phyloP scores from a whole-genome alignment of 1,140 invertebrate species.

The Nebria ingens region DNA sequence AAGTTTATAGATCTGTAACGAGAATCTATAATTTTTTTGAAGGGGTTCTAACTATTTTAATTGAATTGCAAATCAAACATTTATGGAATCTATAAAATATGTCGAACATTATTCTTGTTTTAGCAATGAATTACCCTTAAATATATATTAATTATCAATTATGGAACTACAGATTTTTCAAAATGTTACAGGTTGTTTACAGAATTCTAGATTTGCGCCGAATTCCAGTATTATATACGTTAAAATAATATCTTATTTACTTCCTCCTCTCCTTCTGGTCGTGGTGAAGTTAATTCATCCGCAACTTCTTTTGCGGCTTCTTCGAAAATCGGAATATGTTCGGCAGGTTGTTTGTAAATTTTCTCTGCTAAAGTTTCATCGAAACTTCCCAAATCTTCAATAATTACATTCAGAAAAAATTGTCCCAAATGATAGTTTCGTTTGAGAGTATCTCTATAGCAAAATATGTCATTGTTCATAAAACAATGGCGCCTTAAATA shows the following conservation, averaged over 20 bases:
- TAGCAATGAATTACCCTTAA: too few relatives aligned
- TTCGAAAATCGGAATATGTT: conserved; percentile 91
- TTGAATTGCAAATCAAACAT: too few relatives aligned
- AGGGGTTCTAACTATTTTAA: too few relatives aligned
- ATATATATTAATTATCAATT: too few relatives aligned
- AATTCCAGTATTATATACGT: too few relatives aligned
- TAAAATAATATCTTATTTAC: conserved; percentile 1
- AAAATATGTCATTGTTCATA: conserved; percentile 20
- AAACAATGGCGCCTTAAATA: neutral
- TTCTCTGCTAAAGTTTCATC: conserved; percentile 92
- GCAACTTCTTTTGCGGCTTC: conserved; percentile 95
- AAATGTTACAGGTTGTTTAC: too few relatives aligned
- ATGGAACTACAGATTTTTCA: too few relatives aligned
- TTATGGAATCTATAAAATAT: too few relatives aligned
- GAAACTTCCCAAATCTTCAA: conserved; percentile 91
- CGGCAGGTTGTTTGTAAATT: conserved; percentile 82
- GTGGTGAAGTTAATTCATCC: conserved; percentile 89
- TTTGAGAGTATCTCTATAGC: conserved; percentile 85
- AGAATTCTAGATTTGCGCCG: too few relatives aligned
- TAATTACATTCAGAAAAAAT: conserved; percentile 85
- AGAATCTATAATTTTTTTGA: too few relatives aligned
- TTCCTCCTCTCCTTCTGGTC: conserved; percentile 81
- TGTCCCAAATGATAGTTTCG: conserved; percentile 86
- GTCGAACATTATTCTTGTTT: too few relatives aligned
- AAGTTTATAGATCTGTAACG: too few relatives aligned